These are phyloP conservation scores for Eolophus roseicapilla DNA, from an alignment of 2,113 vertebrate genomes.

Conservation along the genomic window DNA sequence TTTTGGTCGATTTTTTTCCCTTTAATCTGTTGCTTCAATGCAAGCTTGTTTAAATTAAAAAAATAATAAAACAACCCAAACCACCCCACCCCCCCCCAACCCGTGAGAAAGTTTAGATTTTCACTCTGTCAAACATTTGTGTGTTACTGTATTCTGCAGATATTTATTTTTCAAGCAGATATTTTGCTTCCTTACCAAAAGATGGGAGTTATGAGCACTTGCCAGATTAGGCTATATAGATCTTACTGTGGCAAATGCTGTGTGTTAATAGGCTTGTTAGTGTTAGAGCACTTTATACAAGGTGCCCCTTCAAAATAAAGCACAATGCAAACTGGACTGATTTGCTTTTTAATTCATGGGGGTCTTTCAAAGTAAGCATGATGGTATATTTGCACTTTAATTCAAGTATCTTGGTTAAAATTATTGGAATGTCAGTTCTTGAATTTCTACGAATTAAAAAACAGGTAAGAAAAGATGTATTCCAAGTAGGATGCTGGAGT, in stretches of 20 bases:
- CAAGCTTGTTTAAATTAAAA: constrained; percentile 14
- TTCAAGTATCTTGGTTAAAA: background rate
- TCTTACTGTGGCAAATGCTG: background rate
- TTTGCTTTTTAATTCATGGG: background rate
- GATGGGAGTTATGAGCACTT: background rate
- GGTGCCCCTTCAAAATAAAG: background rate
- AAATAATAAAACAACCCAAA: background rate
- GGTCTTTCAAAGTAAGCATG: background rate
- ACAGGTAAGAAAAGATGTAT: background rate
- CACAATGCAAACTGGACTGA: background rate
- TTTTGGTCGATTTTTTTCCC: background rate
- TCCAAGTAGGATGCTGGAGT: constrained; percentile 20
- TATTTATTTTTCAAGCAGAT: background rate
- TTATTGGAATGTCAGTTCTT: background rate
- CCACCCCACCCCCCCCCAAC: background rate
- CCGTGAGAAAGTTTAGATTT: background rate
- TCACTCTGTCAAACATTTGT: background rate
- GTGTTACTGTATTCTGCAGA: background rate
- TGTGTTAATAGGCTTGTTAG: background rate
- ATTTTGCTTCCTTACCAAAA: background rate
- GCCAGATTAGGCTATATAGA: background rate
- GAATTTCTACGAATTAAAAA: constrained; percentile 33
- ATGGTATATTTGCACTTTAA: background rate
- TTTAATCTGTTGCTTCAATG: background rate
- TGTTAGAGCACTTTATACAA: background rate